Evolutionary conservation across 2,113 vertebrate species (phyloP).

Genomic region (Dinomys branickii): DNA sequence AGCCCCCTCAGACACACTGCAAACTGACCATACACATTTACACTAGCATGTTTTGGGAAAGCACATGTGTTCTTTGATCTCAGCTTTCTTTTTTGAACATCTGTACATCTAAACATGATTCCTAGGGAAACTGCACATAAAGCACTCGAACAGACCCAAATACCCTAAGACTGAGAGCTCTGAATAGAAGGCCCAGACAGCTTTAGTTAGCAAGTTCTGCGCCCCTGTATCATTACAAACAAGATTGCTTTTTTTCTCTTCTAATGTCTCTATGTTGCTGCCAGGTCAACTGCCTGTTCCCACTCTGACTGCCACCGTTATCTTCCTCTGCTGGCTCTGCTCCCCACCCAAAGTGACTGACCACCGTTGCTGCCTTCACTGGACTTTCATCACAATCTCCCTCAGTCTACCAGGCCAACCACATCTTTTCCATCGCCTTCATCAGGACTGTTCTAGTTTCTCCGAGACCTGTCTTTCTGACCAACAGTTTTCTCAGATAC

Average conservation of each 20-base stretch:
- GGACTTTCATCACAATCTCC: not conserved
- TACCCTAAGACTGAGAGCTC: not conserved
- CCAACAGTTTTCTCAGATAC: too few relatives aligned
- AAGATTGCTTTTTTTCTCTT: not conserved
- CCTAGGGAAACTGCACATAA: not conserved
- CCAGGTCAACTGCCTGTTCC: not conserved
- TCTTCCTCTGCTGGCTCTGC: not conserved
- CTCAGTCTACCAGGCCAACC: not conserved
- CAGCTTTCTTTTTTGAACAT: not conserved
- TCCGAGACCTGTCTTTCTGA: not conserved
- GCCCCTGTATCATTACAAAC: not conserved
- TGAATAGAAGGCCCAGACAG: not conserved
- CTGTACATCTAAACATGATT: not conserved
- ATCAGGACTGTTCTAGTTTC: not conserved
- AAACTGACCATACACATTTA: not conserved
- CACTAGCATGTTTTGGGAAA: not conserved
- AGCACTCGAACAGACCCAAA: not conserved
- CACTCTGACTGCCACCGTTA: not conserved
- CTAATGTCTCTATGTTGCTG: not conserved
- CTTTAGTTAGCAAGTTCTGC: not conserved
- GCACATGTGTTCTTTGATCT: not conserved
- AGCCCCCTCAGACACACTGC: not conserved
- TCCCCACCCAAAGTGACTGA: not conserved
- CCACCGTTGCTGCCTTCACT: not conserved
- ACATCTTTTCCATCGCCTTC: not conserved